Percentiles rank a stretch among this genome's conserved stretches.
Conservation (phyloP, 2,113 vertebrate genomes). For the Dascyllus trimaculatus region DNA sequence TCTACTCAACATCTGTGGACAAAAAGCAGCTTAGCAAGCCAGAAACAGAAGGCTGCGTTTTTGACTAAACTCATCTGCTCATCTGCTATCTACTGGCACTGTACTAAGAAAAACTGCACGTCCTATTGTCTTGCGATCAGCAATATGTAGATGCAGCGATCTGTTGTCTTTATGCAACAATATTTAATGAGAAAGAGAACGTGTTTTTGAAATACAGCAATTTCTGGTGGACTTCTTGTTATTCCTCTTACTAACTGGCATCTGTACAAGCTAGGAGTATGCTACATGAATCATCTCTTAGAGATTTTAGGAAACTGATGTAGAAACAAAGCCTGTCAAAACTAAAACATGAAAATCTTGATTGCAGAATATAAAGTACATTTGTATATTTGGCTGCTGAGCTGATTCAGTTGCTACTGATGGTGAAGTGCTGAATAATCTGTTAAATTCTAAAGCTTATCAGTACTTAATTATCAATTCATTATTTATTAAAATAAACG, state of each 20-base stretch:
- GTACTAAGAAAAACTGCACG: not conserved
- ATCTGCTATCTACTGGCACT: conserved; percentile 39
- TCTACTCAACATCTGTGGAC: conserved; percentile 62
- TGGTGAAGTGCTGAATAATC: too few species aligned
- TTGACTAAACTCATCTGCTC: conserved; percentile 45
- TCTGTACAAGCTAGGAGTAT: not conserved
- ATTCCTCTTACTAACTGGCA: not conserved
- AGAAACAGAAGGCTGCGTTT: conserved; percentile 50
- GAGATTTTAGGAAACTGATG: conserved; percentile 2
- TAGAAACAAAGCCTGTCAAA: conserved; percentile 3
- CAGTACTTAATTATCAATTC: too few species aligned
- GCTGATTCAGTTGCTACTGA: too few species aligned
- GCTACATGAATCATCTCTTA: not conserved
- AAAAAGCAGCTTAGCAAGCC: conserved; percentile 59
- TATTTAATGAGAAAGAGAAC: not conserved
- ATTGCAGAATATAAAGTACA: too few species aligned
- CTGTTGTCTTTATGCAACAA: not conserved
- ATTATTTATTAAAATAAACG: too few species aligned
- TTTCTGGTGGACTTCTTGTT: not conserved
- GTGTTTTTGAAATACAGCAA: not conserved
- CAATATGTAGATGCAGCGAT: conserved; percentile 8
- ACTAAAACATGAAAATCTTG: not conserved
- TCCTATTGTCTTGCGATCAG: not conserved
- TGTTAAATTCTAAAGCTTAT: too few species aligned
- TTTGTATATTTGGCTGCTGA: too few species aligned